Evolutionary conservation across 2,113 vertebrate genomes (phyloP), one percentile per base, ranked within the genome.

Genomic region (Clarias magur): DNA sequence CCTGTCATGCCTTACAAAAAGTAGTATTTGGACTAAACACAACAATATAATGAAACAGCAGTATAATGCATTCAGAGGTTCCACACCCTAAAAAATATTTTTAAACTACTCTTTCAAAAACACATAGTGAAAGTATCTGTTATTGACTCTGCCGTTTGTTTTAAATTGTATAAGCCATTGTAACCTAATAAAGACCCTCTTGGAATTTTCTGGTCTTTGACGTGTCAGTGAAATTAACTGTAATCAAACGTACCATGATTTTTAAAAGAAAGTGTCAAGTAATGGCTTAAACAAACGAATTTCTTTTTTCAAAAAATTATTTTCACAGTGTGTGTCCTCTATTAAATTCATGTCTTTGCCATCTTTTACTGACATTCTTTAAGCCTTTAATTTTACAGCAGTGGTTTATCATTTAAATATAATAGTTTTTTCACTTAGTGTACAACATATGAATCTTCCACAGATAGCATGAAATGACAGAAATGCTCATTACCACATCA

Each of bases 401-500:
- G 54, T 67, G 72, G 68, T 73, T 78, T 76, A 68, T 78, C 86
- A 62, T 65, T 63, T 38, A 27, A 84, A 54, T 59, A 4, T 62
- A 76, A 85, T 87, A 81, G 84, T 25, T 34, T 83, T 34, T 80
- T 57, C 27, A 54, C 23, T 63, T 65, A 67, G 60, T 75, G 65
- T 87, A 53, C 48, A 34, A 62, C 62, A 67, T 57, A 10, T 23
- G 75, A 80, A 85, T 54, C 68, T 60, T 68, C 75, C 75, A 80
- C 17, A 86, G 84, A 79, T 27, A 48, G 38, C 1, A 38, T 62
- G 16, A 83, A 89, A 85, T 82, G 79, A 85, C 68, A 85, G 57
- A 38, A 42, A 65, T 30, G 85, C 23, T 70, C 54, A 89, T 89
- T 89, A 89, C 82, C 80, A 88, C 59, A 0, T n/a, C 80, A 80